Evolutionary conservation across 2,113 vertebrate genomes (phyloP).

Genomic region (Catagonus wagneri): DNA sequence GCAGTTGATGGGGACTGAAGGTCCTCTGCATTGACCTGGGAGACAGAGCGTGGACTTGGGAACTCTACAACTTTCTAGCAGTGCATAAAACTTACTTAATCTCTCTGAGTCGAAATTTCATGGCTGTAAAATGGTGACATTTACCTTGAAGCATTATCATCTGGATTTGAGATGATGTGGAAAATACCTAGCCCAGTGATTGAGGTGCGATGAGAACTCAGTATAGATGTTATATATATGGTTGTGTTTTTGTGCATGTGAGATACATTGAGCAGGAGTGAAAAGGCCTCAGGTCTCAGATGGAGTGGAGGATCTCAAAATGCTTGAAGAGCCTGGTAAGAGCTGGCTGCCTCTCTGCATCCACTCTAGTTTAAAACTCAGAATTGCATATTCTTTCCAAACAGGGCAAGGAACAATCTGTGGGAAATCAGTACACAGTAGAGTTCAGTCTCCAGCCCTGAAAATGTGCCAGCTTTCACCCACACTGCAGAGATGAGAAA

Average conservation of each 20-base stretch:
- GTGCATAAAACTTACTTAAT: not conserved
- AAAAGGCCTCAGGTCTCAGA: not conserved
- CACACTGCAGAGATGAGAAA: conserved; percentile 2
- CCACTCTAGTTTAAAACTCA: not conserved
- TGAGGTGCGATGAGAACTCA: not conserved
- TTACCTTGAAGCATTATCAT: not conserved
- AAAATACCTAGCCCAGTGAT: not conserved
- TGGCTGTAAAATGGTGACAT: not conserved
- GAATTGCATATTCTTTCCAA: conserved; percentile 19
- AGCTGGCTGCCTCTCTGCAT: not conserved
- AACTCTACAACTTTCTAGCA: not conserved
- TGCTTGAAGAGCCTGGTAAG: not conserved
- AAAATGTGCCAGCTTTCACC: conserved; percentile 55
- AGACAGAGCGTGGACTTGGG: not conserved
- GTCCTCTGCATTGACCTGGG: not conserved
- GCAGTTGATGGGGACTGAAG: not conserved
- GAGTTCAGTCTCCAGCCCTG: conserved; percentile 41
- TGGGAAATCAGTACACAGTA: conserved; percentile 16
- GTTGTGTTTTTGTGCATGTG: not conserved
- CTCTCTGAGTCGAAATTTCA: not conserved
- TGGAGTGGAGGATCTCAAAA: not conserved
- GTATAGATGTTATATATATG: not conserved
- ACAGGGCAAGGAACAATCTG: not conserved
- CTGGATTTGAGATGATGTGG: not conserved
- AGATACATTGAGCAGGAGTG: not conserved